These are phyloP conservation scores for Junonia oenone DNA, from an alignment of 2,888 invertebrate genomes.

Conservation along the genomic window DNA sequence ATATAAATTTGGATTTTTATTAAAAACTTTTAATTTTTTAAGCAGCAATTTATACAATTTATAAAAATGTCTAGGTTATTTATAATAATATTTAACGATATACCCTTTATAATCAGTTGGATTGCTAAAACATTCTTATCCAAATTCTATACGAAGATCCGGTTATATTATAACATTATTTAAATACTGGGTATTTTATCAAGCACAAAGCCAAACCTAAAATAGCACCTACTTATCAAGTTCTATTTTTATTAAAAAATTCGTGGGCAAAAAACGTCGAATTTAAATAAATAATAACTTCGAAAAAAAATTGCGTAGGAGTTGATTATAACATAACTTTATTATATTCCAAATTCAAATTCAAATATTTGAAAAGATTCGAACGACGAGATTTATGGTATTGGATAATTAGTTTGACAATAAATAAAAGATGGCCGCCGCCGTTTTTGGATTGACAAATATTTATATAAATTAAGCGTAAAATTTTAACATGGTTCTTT, in stretches of 20 bases:
- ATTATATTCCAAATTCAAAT: not conserved
- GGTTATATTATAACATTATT: too few relatives aligned
- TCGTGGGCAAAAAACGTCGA: not conserved
- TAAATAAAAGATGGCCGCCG: not conserved
- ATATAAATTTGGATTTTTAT: too few relatives aligned
- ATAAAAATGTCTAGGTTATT: too few relatives aligned
- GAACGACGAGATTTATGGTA: conserved; percentile 6
- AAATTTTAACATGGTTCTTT: not conserved
- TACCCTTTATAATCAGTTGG: too few relatives aligned
- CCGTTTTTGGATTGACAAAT: not conserved
- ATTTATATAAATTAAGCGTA: not conserved
- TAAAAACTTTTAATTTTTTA: too few relatives aligned
- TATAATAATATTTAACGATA: too few relatives aligned
- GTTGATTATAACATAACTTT: conserved; percentile 2
- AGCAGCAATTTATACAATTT: too few relatives aligned
- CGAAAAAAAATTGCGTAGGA: conserved; percentile 11
- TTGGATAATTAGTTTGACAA: conserved; percentile 2
- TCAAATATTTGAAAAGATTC: not conserved
- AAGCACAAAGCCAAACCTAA: too few relatives aligned
- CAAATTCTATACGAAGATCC: too few relatives aligned
- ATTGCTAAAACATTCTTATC: too few relatives aligned
- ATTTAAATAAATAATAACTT: conserved; percentile 1
- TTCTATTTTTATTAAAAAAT: not conserved
- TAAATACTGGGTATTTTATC: too few relatives aligned
- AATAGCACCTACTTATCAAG: too few relatives aligned